Evolutionary conservation across 2,113 vertebrate species (phyloP).

Genomic region (Istiophorus platypterus): DNA sequence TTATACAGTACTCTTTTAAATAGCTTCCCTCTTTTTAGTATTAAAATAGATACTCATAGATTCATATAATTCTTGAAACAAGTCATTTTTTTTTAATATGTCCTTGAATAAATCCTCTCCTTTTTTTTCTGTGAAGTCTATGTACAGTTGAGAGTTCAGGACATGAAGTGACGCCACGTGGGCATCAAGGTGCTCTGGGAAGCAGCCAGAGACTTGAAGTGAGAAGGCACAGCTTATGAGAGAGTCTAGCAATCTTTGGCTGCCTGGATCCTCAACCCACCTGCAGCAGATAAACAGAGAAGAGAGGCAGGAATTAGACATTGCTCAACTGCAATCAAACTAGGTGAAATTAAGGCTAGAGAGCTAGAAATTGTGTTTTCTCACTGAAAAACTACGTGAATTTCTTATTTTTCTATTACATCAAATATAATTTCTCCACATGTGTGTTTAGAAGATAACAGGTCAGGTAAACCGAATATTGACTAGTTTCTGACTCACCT

Average conservation of each 20-base stretch:
- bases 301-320: slow-evolving; percentile 37
- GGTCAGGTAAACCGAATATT: background rate
- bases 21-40: slow-evolving; percentile 89
- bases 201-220: slow-evolving; percentile 60
- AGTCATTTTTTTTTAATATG: slow-evolving; percentile 70
- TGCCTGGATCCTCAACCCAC: slow-evolving; percentile 82
- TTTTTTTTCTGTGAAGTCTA: slow-evolving; percentile 77
- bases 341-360: background rate
- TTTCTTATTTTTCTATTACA: background rate
- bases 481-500: slow-evolving; percentile 68
- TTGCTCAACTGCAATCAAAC: background rate
- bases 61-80: slow-evolving; percentile 84
- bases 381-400: no score
- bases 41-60: slow-evolving; percentile 89
- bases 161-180: slow-evolving; percentile 31
- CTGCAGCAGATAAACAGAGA: slow-evolving; percentile 65
- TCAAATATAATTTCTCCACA: background rate
- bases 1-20: slow-evolving; percentile 91
- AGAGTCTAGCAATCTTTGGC: slow-evolving; percentile 84
- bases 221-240: slow-evolving; percentile 39
- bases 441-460: background rate
- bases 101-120: slow-evolving; percentile 85
- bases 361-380: no score
- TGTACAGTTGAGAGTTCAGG: slow-evolving; percentile 79
- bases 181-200: slow-evolving; percentile 66